These are phyloP conservation scores for Mimumesa dahlbomi DNA, from an alignment of 2,888 invertebrate species.

Conservation along the genomic window DNA sequence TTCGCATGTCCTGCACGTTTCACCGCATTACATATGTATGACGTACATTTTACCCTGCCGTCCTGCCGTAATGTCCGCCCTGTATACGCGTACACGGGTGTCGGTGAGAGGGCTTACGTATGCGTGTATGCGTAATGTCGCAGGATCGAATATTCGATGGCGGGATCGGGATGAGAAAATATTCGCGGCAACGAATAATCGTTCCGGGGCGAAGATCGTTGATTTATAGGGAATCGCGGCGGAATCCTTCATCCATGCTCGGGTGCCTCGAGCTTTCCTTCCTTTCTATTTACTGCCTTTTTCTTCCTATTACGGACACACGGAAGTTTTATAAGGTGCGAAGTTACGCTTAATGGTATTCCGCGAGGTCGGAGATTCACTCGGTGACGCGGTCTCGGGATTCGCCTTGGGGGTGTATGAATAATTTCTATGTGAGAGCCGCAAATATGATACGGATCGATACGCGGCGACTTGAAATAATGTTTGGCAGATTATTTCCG, in stretches of 20 bases:
- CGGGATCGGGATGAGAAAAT: constrained; percentile 2
- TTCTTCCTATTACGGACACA: background rate
- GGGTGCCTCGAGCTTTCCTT: background rate
- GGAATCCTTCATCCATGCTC: background rate
- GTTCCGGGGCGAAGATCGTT: background rate
- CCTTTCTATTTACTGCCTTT: background rate
- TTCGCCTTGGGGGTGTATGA: too few species aligned
- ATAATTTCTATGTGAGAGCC: too few species aligned
- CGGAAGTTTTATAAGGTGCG: constrained; percentile 9
- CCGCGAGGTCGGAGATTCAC: background rate
- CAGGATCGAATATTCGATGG: constrained; percentile 44
- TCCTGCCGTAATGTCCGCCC: constrained; percentile 16
- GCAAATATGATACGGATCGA: too few species aligned
- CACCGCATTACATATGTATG: constrained; percentile 63
- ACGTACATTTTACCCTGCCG: constrained; percentile 47
- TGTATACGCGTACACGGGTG: constrained; percentile 5
- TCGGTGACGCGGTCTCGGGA: background rate
- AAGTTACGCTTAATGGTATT: constrained; percentile 2
- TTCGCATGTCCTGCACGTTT: constrained; percentile 55
- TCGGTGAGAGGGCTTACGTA: background rate
- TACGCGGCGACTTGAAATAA: too few species aligned
- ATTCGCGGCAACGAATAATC: constrained; percentile 1
- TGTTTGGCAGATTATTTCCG: too few species aligned
- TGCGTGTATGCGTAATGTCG: constrained; percentile 10
- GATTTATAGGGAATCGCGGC: background rate